Evolutionary conservation across 2,888 invertebrate species (phyloP).

Genomic region (Drosophila incognita): DNA sequence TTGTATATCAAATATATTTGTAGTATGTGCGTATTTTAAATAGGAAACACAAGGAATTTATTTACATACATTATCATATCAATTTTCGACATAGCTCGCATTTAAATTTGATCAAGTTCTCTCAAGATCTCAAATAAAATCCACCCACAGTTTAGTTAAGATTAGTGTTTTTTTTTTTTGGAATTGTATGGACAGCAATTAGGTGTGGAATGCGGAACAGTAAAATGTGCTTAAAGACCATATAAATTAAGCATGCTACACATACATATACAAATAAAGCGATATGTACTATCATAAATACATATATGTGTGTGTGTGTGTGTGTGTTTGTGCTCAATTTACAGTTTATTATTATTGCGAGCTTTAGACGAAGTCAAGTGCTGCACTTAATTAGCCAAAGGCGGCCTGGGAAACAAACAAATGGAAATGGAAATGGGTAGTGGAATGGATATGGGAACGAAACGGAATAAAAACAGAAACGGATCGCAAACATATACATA

Average conservation of each 20-base stretch:
- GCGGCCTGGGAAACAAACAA: conserved; percentile 49
- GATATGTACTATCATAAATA: conserved; percentile 3
- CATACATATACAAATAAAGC: conserved; percentile 21
- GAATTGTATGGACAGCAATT: conserved; percentile 52
- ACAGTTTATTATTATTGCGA: conserved; percentile 59
- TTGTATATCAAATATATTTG: neutral
- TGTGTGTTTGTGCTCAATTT: conserved; percentile 48
- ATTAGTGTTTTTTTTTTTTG: conserved; percentile 1
- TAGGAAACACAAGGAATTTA: neutral
- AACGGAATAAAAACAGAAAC: conserved; percentile 25
- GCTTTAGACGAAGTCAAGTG: conserved; percentile 67
- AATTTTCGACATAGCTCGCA: neutral
- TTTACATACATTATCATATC: neutral
- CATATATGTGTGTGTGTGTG: conserved; percentile 2
- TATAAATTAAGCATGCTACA: conserved; percentile 51
- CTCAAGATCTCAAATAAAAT: conserved; percentile 10
- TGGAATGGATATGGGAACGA: conserved; percentile 18
- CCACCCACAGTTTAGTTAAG: conserved; percentile 11
- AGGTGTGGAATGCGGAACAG: conserved; percentile 73
- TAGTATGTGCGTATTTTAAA: neutral
- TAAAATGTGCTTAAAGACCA: conserved; percentile 68
- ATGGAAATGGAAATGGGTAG: conserved; percentile 19
- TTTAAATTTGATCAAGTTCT: conserved; percentile 5
- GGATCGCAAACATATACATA: neutral
- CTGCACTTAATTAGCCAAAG: conserved; percentile 67